Base-by-base conservation (phyloP, 2,113 vertebrate species). In the Mesocricetus auratus region DNA sequence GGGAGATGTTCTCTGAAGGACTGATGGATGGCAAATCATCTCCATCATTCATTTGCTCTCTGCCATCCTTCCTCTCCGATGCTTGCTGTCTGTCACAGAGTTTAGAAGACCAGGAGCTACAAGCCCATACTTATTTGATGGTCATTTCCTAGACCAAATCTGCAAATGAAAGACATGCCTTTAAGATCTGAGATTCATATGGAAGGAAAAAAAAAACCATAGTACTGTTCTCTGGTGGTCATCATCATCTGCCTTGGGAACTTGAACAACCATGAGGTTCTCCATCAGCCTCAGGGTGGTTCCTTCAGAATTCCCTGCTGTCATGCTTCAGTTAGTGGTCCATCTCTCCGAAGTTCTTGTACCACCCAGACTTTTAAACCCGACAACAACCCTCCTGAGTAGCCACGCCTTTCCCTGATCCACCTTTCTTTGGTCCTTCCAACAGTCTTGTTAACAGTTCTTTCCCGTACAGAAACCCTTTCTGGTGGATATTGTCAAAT, bases 331-430 rank as follows among this genome's bases (percentile, higher is more conserved):
- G 47, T 31, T 47, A 91, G 8, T n/a, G 64, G 7, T 58, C 21
- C 56, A 86, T 29, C 60, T 93, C 89, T 50, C 78, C 64, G 17
- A 86, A 93, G 58, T 89, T 95, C 74, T 73, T 50, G 5, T n/a
- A 74, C 3, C 33, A n/a, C 56, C 77, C 53, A 68, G 29, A 78
- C n/a, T 91, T 56, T 69, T 29, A 93, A 91, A 53, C 26, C 62
- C 36, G 31, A 71, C 31, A 66, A 19, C 11, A 62, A 69, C 50
- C 91, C 66, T 93, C 4, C 77, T 21, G 42, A 42, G 36, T 2
- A 86, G 17, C 33, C 17, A 2, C n/a, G 16, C 15, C n/a, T 93
- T 91, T 77, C 39, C 86, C 39, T 45, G 19, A 39, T 17, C 26
- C 86, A 24, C 0, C 15, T 19, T 58, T 75, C 60, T 93, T 7